These are phyloP conservation scores for Botia almorhae DNA, from an alignment of 2,797 vertebrate genomes.

Conservation along the genomic window DNA sequence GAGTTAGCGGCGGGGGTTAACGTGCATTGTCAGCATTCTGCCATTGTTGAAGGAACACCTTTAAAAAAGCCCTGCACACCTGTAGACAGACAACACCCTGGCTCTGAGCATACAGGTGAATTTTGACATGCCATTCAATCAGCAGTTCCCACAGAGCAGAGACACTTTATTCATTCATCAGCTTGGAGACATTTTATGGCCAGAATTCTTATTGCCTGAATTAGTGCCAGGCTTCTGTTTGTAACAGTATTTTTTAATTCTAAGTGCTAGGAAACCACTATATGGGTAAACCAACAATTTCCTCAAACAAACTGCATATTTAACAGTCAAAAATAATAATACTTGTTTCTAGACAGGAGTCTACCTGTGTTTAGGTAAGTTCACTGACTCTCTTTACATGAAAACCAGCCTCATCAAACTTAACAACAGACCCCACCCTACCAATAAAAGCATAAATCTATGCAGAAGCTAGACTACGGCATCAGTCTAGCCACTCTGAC, in stretches of 20 bases:
- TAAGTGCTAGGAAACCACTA: too few relatives aligned
- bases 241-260: too few relatives aligned
- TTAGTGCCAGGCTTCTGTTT: neutral
- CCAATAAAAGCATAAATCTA: conserved; percentile 1
- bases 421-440: neutral
- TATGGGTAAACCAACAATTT: too few relatives aligned
- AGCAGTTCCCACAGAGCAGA: conserved; percentile 44
- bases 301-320: too few relatives aligned
- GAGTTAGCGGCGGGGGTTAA: conserved; percentile 66
- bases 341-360: neutral
- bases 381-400: neutral
- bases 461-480: neutral
- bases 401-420: neutral
- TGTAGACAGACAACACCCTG: conserved; percentile 57
- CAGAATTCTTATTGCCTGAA: neutral
- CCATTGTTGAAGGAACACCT: conserved; percentile 53
- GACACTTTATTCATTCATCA: conserved; percentile 17
- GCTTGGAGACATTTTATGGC: neutral
- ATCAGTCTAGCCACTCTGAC: conserved; percentile 31
- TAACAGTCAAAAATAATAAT: neutral
- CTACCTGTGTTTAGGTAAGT: neutral
- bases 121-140: conserved; percentile 22
- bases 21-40: conserved; percentile 72
- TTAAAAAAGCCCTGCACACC: conserved; percentile 51
- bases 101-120: conserved; percentile 43